Evolutionary conservation across 2,797 vertebrate genomes (phyloP), one percentile per base, ranked within the genome.

Genomic region (Miichthys miiuy): DNA sequence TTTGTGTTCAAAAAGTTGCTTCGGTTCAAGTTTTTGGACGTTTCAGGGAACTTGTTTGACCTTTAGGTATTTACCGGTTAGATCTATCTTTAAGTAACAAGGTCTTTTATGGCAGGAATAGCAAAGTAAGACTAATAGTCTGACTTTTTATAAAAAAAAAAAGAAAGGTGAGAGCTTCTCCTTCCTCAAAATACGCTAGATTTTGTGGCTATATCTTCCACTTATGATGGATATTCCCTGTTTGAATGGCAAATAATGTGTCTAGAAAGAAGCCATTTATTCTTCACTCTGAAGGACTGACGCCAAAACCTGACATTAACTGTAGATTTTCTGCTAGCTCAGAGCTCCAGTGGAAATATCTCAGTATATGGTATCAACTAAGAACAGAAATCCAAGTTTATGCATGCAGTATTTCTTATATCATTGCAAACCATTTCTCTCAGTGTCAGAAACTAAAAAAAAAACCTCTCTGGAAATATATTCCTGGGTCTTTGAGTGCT

Each of bases 241-340:
- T 79, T 60, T 72, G 64, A 80, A 56, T 61, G 48, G 55, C 60
- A 66, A 70, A 75, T 75, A 79, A 79, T 70, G 57, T 38, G 51
- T 71, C 56, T 42, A 30, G 62, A 68, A 63, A 44, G 52, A 56
- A 71, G 55, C 48, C 52, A 64, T 70, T 61, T 58, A 41, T 72
- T 67, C 25, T 67, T 55, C 38, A 34, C 38, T 56, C 48, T 12
- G n/a, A 61, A 61, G 21, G 13, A 51, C 17, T 46, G 61, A 51
- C 68, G 34, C 46, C 17, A 56, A n/a, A 58, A 65, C 12, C 60
- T 54, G 63, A 63, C 55, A 48, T 61, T 57, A 52, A 51, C 71
- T 80, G 50, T 25, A 42, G 44, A 62, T 56, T 51, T 57, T 18
- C 4, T 57, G 23, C 42, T 58, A 27, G 18, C 41, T 72, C 51